Evolutionary conservation across 2,888 invertebrate species (phyloP).

Genomic region (Ariolimax columbianus): DNA sequence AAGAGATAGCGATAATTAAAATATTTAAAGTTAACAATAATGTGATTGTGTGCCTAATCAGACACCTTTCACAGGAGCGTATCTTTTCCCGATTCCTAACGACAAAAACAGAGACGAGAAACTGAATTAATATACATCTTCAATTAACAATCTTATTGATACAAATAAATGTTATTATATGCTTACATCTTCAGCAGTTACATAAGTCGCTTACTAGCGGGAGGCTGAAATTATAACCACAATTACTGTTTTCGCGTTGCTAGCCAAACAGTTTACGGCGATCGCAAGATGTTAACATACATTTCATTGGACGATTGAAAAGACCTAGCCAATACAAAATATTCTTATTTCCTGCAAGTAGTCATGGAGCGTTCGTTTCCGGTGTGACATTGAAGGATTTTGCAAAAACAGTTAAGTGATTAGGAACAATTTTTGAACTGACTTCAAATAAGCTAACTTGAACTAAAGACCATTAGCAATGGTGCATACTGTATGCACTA

Average conservation of each 20-base stretch:
- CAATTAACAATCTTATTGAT: neutral
- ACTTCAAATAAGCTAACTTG: no score
- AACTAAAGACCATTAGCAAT: no score
- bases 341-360: neutral
- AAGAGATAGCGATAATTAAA: no score
- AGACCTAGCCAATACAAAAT: neutral
- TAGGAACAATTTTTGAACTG: neutral
- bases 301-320: neutral
- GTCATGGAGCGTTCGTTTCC: neutral
- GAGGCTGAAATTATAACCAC: neutral
- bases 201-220: neutral
- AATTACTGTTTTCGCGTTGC: neutral
- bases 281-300: neutral
- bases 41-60: no score
- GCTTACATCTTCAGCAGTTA: neutral
- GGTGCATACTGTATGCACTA: no score
- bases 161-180: neutral
- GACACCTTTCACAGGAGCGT: neutral
- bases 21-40: no score
- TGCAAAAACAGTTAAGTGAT: neutral
- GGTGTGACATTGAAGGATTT: neutral
- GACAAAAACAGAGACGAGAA: neutral
- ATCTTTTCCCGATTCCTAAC: neutral
- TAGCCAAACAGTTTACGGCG: neutral
- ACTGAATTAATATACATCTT: neutral